Percentiles rank a stretch among this genome's conserved stretches.
Evolutionary conservation across 2,797 vertebrate species (phyloP).

Genomic region (Tenualosa ilisha): DNA sequence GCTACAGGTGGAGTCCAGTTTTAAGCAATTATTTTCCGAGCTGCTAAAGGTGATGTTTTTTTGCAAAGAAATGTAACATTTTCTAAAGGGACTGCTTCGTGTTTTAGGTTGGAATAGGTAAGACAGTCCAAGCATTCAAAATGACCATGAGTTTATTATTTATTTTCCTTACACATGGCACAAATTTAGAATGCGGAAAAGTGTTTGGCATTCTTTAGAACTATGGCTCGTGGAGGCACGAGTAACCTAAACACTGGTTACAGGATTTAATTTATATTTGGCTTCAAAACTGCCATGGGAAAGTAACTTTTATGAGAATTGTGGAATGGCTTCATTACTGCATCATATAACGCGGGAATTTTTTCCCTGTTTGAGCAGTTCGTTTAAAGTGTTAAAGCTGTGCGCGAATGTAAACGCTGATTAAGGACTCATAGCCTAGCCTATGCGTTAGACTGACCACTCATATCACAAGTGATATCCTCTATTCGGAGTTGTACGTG

Average conservation of each 20-base stretch:
- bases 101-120: neutral
- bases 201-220: neutral
- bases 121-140: neutral
- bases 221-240: neutral
- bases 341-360: neutral
- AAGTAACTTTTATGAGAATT: neutral
- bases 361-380: neutral
- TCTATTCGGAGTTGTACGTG: neutral
- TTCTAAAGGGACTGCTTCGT: neutral
- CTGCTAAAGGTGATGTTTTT: neutral
- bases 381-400: neutral
- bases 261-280: neutral
- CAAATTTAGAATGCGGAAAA: conserved; percentile 4
- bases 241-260: no score
- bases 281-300: neutral
- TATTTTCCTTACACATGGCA: neutral
- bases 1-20: conserved; percentile 33
- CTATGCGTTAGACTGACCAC: neutral
- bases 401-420: neutral
- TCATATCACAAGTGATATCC: neutral
- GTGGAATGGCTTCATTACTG: neutral
- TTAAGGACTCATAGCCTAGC: neutral
- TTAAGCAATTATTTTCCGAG: conserved; percentile 17
- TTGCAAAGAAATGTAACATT: neutral
- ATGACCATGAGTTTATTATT: neutral